Evolutionary conservation across 2,113 vertebrate genomes (phyloP), one percentile per base, ranked within the genome.

Genomic region (Redunca redunca): DNA sequence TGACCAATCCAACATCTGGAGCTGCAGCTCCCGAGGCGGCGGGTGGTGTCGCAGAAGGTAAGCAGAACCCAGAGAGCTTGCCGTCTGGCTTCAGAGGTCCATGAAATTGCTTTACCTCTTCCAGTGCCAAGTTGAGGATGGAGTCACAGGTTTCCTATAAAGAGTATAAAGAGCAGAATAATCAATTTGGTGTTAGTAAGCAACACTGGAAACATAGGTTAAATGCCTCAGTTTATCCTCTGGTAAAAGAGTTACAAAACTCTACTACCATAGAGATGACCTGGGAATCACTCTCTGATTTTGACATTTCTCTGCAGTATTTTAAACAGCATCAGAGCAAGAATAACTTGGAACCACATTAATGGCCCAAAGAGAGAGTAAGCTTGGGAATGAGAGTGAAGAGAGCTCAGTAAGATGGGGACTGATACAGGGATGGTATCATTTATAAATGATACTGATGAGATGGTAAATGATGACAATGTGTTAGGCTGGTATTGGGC

Each of bases 61-160:
- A 53, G n/a, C 0, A 11, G 58, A 98, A 17, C 19, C 98, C 98
- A n/a, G 97, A 97, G 43, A 97, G 1, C 11, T 85, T 98, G 78
- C 30, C 43, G 17, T 1, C 98, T 5, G 98, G 97, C 88, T 98
- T 97, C 94, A 62, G 77, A 0, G 14, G 53, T 46, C 71, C 98
- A 0, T 13, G 64, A 71, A 97, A 98, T 96, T 99, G 99, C 96
- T 95, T 99, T 86, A 99, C 98, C 67, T 99, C 99, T 94, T 99
- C 99, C 97, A 99, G 94, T 7, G 99, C 99, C 97, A 99, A 99
- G 96, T 99, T 98, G 98, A 99, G 91, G 97, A 99, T 98, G 90
- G 99, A 99, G 7, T 98, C 99, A n/a, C 99, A 99, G 3, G 98
- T 98, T 46, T 99, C 98, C 99, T 99, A 25, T 3, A 95, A 80